Evolutionary conservation across 2,888 invertebrate species (phyloP).

Genomic region (Schizotus pectinicornis): DNA sequence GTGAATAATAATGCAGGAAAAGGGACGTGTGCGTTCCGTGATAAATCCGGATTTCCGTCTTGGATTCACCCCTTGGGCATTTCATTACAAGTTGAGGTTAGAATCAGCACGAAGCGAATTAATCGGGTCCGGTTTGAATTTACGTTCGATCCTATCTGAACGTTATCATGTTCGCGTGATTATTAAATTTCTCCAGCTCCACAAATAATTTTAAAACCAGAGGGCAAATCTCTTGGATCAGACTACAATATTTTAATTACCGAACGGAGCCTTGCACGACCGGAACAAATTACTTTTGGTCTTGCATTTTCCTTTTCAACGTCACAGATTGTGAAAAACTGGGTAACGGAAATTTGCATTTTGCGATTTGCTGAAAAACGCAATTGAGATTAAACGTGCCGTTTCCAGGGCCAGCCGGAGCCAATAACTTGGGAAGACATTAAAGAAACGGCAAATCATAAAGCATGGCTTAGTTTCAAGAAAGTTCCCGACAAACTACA

Average conservation of each 20-base stretch:
- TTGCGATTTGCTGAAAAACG: neutral
- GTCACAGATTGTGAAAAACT: neutral
- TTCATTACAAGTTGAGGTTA: conserved; percentile 36
- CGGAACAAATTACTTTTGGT: neutral
- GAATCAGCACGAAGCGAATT: conserved; percentile 40
- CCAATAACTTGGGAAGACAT: no score
- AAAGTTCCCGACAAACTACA: no score
- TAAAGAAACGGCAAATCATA: no score
- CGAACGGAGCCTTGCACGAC: neutral
- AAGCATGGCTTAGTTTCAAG: no score
- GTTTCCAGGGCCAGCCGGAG: no score
- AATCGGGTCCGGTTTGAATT: conserved; percentile 43
- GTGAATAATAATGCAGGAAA: conserved; percentile 17
- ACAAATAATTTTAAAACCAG: conserved; percentile 19
- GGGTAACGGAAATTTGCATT: neutral
- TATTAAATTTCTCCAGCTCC: conserved; percentile 33
- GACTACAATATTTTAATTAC: neutral
- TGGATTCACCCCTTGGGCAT: conserved; percentile 30
- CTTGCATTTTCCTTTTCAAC: neutral
- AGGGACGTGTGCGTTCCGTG: conserved; percentile 16
- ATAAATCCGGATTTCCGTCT: conserved; percentile 30
- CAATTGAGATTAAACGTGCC: no score
- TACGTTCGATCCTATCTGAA: conserved; percentile 43
- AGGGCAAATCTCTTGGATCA: conserved; percentile 1
- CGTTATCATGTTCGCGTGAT: conserved; percentile 40